A percentile compares a stretch with the other conserved stretches of the same genome.
Conservation (phyloP, 1,140 invertebrate genomes). For the Sinonovacula constricta region DNA sequence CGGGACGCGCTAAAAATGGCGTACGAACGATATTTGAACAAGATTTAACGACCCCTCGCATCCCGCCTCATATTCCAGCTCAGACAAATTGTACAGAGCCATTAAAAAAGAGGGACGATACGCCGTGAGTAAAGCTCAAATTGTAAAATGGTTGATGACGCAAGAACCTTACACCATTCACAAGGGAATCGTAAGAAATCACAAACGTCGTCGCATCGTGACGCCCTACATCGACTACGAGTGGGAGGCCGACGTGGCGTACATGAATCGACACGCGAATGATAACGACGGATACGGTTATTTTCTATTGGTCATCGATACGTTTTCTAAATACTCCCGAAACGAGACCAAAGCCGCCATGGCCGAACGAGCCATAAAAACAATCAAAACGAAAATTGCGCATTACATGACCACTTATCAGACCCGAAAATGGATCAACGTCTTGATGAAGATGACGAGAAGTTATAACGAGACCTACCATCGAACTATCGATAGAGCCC, state of each 20-base stretch:
- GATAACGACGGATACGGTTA: background rate
- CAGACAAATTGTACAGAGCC: background rate
- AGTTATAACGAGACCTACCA: too few relatives aligned
- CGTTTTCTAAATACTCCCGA: background rate
- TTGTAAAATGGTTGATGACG: background rate
- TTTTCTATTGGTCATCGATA: background rate
- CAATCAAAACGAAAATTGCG: too few relatives aligned
- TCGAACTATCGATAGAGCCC: too few relatives aligned
- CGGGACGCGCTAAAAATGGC: too few relatives aligned
- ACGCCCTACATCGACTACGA: background rate
- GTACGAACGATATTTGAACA: background rate
- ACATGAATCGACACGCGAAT: background rate
- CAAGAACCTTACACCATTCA: background rate
- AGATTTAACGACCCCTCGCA: background rate
- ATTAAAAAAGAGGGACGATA: background rate
- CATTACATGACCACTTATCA: too few relatives aligned
- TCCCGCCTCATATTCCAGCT: background rate
- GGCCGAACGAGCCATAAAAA: too few relatives aligned
- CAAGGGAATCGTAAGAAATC: background rate
- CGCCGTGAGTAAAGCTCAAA: background rate
- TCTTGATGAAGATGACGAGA: too few relatives aligned
- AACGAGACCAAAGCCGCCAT: too few relatives aligned
- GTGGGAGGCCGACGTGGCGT: background rate
- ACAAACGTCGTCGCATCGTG: background rate
- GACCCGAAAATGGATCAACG: too few relatives aligned